Conservation (phyloP, 2,113 vertebrate species). For the Eptatretus burgeri region DNA sequence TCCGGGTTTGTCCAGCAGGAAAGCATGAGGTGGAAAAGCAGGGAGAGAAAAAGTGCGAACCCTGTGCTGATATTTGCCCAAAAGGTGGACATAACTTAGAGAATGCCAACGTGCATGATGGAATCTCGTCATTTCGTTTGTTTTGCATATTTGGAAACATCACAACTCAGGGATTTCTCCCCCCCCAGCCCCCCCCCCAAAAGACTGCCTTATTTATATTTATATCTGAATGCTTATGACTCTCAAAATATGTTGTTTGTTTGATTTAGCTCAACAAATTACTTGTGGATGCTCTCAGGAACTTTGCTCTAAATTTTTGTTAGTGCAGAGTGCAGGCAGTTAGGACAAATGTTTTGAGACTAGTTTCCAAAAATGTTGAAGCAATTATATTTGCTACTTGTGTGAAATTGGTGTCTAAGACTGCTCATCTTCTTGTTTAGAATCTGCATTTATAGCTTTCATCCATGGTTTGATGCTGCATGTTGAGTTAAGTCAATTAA, state of each 20-base stretch:
- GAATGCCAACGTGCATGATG: not conserved
- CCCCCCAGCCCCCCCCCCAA: not conserved
- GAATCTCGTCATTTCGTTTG: not conserved
- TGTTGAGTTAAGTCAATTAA: not conserved
- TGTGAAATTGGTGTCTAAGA: not conserved
- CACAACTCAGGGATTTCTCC: not conserved
- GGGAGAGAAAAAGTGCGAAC: slow-evolving; percentile 77
- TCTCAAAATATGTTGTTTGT: too few species aligned
- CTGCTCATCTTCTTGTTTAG: not conserved
- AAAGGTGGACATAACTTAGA: slow-evolving; percentile 32
- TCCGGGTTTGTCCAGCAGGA: slow-evolving; percentile 74
- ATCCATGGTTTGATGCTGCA: too few species aligned
- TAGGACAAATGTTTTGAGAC: not conserved
- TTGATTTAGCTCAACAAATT: too few species aligned
- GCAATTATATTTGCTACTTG: not conserved
- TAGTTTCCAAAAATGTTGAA: not conserved
- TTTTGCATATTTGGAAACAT: not conserved
- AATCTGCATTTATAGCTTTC: fast-evolving
- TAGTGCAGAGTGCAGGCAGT: not conserved
- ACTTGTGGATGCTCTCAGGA: too few species aligned
- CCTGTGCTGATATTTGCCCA: slow-evolving; percentile 85
- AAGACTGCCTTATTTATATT: not conserved
- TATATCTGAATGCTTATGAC: not conserved
- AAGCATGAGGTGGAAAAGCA: slow-evolving; percentile 97
- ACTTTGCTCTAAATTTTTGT: too few species aligned